These are phyloP conservation scores for Tachina grossa DNA, from an alignment of 2,888 invertebrate genomes.

Conservation along the genomic window DNA sequence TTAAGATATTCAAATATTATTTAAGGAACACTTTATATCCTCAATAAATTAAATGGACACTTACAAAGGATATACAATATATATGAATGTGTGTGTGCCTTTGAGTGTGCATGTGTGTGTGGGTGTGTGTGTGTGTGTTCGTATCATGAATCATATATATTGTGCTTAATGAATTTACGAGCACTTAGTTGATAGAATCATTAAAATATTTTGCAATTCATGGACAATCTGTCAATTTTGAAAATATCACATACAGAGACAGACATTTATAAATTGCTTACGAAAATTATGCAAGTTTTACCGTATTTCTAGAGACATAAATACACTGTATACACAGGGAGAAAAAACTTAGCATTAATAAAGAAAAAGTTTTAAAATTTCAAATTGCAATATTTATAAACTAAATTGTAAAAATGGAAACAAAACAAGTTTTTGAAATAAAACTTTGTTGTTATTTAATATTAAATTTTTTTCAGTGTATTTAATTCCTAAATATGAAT, in stretches of 20 bases:
- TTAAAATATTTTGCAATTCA: conserved; percentile 19
- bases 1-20: conserved; percentile 20
- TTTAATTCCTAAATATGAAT: not conserved
- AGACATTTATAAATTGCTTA: conserved; percentile 28
- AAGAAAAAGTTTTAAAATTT: not conserved
- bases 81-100: no score
- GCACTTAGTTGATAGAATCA: conserved; percentile 5
- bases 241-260: conserved; percentile 15
- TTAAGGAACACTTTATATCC: conserved; percentile 25
- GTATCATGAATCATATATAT: not conserved
- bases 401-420: not conserved
- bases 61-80: not conserved
- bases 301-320: conserved; percentile 19
- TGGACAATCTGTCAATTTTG: conserved; percentile 19
- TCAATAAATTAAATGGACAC: conserved; percentile 39
- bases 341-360: not conserved
- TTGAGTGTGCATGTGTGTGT: no score
- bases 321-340: not conserved
- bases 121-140: not conserved
- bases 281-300: conserved; percentile 39
- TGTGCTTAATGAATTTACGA: conserved; percentile 19
- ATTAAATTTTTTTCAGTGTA: conserved; percentile 5
- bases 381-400: not conserved
- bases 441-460: not conserved
- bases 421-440: no score